A percentile compares a stretch with the other conserved stretches of the same genome.
These are phyloP conservation scores for Antrozous pallidus DNA, from an alignment of 2,797 vertebrate species.

Conservation along the genomic window DNA sequence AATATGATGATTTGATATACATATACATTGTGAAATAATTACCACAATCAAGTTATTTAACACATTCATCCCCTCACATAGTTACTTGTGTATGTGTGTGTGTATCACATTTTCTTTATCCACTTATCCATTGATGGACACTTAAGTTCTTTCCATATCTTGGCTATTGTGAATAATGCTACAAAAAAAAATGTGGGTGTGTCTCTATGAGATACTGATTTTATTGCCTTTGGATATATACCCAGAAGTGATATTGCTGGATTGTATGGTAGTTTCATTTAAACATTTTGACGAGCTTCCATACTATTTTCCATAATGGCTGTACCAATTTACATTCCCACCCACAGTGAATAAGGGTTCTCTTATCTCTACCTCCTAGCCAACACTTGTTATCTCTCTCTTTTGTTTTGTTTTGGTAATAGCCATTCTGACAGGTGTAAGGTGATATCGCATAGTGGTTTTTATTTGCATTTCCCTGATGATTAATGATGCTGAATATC, in stretches of 20 bases:
- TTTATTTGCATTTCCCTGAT: not conserved
- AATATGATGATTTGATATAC: not conserved
- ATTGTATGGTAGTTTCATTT: not conserved
- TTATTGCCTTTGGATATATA: not conserved
- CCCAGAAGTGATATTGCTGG: not conserved
- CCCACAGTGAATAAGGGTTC: not conserved
- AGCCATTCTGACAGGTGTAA: not conserved
- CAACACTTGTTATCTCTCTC: not conserved
- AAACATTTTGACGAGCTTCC: not conserved
- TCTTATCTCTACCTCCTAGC: not conserved
- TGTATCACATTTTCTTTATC: not conserved
- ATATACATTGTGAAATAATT: not conserved
- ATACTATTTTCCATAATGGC: not conserved
- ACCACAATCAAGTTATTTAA: not conserved
- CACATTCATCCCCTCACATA: not conserved
- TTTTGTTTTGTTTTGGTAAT: not conserved
- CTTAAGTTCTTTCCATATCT: not conserved
- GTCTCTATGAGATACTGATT: not conserved
- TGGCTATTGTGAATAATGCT: not conserved
- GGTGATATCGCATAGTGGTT: not conserved
- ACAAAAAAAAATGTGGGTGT: not conserved
- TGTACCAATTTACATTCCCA: not conserved
- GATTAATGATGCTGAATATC: not conserved
- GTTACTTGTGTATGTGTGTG: not conserved
- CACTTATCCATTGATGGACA: not conserved